Evolutionary conservation across 2,888 invertebrate species (phyloP), one percentile per base, ranked within the genome.

Genomic region (Drosophila mettleri): DNA sequence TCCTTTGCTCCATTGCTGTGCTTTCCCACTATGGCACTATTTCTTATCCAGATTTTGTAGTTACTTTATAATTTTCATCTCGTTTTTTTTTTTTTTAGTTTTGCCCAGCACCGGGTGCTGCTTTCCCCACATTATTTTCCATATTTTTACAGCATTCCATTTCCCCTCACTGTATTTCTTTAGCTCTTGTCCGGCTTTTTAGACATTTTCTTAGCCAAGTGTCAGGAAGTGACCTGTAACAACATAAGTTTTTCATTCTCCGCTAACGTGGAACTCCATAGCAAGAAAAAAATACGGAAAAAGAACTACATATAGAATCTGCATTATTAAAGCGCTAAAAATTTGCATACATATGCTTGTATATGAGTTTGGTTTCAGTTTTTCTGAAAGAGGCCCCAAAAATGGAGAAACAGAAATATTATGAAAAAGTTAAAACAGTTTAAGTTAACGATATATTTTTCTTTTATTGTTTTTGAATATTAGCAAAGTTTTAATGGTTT

Each of bases 51-150:
- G 85, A 83, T 88, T 88, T 80, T 79, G 86, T 86, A 78, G 88
- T 84, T 86, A 79, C 77, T 86, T 81, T 88, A 88, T 84, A 88
- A 88, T 86, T 88, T 86, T 85, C 88, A 81, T 84, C 84, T 86
- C 69, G 74, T 76, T 83, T 79, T 75, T 68, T 79, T 86, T 81
- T 80, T 81, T 70, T 75, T 68, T 79, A 88, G 84, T 80, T 81
- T 70, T 39, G 14, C 60, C 61, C 41, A 49, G 41, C 66, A 51
- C 54, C 39, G 60, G 52, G 52, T 51, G 68, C 69, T 34, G 22
- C 65, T 73, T 69, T 59, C 64, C 53, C 48, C 65, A 65, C 72
- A 80, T 70, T 67, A 86, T 74, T 78, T 78, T 78, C 76, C 72
- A 75, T 88, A 85, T 86, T 83, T 80, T 71, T 52, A 64, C 57